Evolutionary conservation across 2,113 vertebrate genomes (phyloP).

Genomic region (Callipepla squamata): DNA sequence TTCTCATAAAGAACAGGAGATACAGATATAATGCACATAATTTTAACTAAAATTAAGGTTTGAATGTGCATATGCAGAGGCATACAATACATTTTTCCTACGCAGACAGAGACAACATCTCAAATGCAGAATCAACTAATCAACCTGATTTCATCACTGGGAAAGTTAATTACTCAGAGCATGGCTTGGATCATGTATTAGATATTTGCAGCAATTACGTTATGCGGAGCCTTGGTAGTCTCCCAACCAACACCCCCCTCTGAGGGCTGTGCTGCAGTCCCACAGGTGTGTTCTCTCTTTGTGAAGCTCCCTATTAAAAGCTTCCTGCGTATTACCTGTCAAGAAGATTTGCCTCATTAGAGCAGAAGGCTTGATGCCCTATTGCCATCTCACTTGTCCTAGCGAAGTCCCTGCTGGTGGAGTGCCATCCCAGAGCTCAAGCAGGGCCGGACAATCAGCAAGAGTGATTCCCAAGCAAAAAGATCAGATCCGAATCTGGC

Average conservation of each 20-base stretch:
- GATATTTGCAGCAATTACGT: not conserved
- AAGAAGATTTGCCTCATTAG: not conserved
- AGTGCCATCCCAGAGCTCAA: not conserved
- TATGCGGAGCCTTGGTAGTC: not conserved
- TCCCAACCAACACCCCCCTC: not conserved
- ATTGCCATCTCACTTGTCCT: not conserved
- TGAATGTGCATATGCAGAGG: constrained; percentile 14
- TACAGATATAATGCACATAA: not conserved
- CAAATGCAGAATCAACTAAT: constrained; percentile 40
- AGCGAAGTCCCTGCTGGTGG: too few relatives aligned
- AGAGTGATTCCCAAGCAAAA: not conserved
- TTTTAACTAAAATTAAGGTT: constrained; percentile 42
- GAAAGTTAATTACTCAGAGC: constrained; percentile 14
- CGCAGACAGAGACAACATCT: not conserved
- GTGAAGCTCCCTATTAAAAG: not conserved
- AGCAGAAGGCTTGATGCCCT: not conserved
- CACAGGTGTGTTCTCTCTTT: not conserved
- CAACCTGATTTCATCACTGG: constrained; percentile 45
- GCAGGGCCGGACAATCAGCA: not conserved
- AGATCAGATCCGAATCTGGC: constrained; percentile 50
- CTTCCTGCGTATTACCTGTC: not conserved
- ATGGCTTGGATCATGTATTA: not conserved
- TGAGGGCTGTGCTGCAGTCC: not conserved
- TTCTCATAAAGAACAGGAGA: not conserved
- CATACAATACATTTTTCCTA: not conserved